These are phyloP conservation scores for Peucedramus taeniatus DNA, from an alignment of 2,113 vertebrate genomes.

Conservation along the genomic window DNA sequence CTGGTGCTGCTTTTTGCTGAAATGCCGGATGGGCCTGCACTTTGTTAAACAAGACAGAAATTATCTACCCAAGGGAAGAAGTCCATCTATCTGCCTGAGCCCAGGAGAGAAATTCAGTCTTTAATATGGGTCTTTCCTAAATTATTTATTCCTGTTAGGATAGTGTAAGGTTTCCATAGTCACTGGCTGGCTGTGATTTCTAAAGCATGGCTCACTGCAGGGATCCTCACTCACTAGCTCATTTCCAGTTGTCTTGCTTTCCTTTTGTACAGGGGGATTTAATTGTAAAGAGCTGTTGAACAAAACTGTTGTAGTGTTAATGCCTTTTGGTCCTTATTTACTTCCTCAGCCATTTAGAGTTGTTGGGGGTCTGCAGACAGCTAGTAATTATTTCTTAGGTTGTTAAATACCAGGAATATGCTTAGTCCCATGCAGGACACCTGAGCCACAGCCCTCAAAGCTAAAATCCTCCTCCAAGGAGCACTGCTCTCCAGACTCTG, in stretches of 20 bases:
- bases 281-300: neutral
- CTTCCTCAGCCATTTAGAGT: neutral
- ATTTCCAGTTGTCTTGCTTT: neutral
- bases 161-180: neutral
- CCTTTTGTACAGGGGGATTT: neutral
- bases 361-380: neutral
- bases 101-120: neutral
- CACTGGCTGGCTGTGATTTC: neutral
- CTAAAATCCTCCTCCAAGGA: neutral
- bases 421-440: neutral
- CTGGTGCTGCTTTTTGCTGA: neutral
- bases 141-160: constrained; percentile 8
- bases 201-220: neutral
- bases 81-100: neutral
- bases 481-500: neutral
- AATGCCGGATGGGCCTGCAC: neutral
- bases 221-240: neutral
- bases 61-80: neutral
- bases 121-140: constrained; percentile 10
- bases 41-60: constrained; percentile 1
- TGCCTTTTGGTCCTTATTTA: neutral
- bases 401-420: neutral
- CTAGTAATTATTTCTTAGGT: neutral
- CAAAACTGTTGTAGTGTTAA: neutral
- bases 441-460: neutral